Evolutionary conservation across 2,797 vertebrate species (phyloP).

Genomic region (Avahi laniger): DNA sequence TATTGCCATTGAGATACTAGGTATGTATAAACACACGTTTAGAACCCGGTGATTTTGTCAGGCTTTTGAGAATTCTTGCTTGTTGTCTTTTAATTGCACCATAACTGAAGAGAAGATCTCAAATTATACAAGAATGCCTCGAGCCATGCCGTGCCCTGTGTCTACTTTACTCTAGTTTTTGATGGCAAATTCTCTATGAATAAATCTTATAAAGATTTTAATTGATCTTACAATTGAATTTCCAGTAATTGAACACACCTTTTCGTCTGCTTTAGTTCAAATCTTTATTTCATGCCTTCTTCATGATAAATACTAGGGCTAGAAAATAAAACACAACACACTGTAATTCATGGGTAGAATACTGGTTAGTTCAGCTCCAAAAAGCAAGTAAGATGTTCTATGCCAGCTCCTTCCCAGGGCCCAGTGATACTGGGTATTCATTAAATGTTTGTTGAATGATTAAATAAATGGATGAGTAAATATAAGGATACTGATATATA

Average conservation of each 20-base stretch:
- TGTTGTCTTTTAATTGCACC: not conserved
- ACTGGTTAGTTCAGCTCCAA: not conserved
- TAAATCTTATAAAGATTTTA: not conserved
- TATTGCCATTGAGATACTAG: not conserved
- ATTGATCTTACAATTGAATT: not conserved
- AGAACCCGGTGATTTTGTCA: not conserved
- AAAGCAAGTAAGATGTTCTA: not conserved
- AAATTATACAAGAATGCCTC: not conserved
- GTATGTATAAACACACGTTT: not conserved
- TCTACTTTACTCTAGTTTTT: not conserved
- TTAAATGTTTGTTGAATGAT: not conserved
- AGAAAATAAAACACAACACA: not conserved
- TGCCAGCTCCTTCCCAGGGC: no score
- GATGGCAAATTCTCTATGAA: not conserved
- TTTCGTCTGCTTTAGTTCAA: not conserved
- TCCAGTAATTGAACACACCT: not conserved
- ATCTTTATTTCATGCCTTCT: not conserved
- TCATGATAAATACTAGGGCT: not conserved
- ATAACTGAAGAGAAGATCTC: not conserved
- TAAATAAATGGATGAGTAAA: not conserved
- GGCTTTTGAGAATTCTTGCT: not conserved
- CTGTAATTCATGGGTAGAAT: not conserved
- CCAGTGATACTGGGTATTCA: not conserved
- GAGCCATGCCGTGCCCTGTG: fast-evolving
- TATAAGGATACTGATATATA: no score